These are phyloP conservation scores for Tor tambroides DNA, from an alignment of 2,113 vertebrate genomes.

Conservation along the genomic window DNA sequence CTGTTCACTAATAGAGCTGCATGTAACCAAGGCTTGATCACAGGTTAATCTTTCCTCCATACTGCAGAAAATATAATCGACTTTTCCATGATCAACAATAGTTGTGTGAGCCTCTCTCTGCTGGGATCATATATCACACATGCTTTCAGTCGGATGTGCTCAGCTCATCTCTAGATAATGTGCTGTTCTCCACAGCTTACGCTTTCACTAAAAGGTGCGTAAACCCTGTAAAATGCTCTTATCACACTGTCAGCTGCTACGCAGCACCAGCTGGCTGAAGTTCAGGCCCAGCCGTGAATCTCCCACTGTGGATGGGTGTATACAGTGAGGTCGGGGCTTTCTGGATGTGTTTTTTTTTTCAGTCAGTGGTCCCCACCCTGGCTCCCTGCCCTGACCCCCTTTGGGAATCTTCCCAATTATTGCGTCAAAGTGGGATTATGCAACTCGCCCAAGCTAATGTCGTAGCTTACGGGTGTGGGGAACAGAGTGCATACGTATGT, in stretches of 20 bases:
- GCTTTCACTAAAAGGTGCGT: not conserved
- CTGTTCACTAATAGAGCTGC: slow-evolving; percentile 9
- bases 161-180: slow-evolving; percentile 34
- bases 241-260: slow-evolving; percentile 34
- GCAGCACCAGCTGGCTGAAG: slow-evolving; percentile 23
- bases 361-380: slow-evolving; percentile 50
- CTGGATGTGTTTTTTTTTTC: slow-evolving; percentile 9
- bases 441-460: slow-evolving; percentile 34
- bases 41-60: slow-evolving; percentile 11
- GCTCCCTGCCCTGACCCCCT: slow-evolving; percentile 40
- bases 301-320: slow-evolving; percentile 43
- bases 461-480: slow-evolving; percentile 21
- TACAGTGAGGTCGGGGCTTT: slow-evolving; percentile 6
- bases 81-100: slow-evolving; percentile 32
- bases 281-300: slow-evolving; percentile 27
- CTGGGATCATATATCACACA: slow-evolving; percentile 37
- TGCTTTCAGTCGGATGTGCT: slow-evolving; percentile 29
- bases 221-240: slow-evolving; percentile 3
- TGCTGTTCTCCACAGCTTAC: not conserved
- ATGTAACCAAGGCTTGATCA: not conserved
- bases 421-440: slow-evolving; percentile 51
- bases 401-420: slow-evolving; percentile 42
- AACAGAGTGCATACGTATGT: not conserved
- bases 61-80: not conserved
- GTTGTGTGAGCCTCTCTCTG: not conserved